phyloP scores from a whole-genome alignment of 2,113 vertebrate species.

The Gambusia affinis region DNA sequence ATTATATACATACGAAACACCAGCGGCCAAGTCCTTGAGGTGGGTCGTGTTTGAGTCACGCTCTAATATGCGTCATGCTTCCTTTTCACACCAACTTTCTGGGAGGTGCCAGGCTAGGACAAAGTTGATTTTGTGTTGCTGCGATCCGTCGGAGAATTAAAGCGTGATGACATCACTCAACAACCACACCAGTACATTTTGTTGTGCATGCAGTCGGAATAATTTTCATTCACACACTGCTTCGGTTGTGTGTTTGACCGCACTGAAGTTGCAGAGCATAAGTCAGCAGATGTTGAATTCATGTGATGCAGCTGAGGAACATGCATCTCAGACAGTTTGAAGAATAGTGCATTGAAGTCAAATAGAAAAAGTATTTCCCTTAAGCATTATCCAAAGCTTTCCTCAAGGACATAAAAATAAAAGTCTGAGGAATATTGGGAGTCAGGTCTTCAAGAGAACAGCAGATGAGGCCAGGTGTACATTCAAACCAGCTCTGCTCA shows the following conservation, averaged over 20 bases:
- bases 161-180: constrained; percentile 47
- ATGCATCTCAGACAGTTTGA: not conserved
- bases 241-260: constrained; percentile 25
- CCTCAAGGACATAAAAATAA: not conserved
- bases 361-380: not conserved
- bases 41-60: constrained; percentile 72
- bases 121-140: constrained; percentile 49
- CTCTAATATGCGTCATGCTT: constrained; percentile 61
- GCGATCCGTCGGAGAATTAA: constrained; percentile 21
- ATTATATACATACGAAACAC: constrained; percentile 43
- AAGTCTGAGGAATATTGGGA: not conserved
- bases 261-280: not conserved
- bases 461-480: no score
- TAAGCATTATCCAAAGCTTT: not conserved
- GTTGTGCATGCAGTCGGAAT: constrained; percentile 15
- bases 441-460: no score
- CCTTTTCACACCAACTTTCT: constrained; percentile 59
- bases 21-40: constrained; percentile 40
- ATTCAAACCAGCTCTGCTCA: no score
- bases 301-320: not conserved
- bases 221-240: constrained; percentile 24
- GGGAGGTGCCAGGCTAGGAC: constrained; percentile 54
- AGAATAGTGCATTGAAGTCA: not conserved
- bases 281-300: not conserved
- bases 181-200: constrained; percentile 20